Conservation (phyloP, 2,888 invertebrate species). For the Hylaea fasciaria region DNA sequence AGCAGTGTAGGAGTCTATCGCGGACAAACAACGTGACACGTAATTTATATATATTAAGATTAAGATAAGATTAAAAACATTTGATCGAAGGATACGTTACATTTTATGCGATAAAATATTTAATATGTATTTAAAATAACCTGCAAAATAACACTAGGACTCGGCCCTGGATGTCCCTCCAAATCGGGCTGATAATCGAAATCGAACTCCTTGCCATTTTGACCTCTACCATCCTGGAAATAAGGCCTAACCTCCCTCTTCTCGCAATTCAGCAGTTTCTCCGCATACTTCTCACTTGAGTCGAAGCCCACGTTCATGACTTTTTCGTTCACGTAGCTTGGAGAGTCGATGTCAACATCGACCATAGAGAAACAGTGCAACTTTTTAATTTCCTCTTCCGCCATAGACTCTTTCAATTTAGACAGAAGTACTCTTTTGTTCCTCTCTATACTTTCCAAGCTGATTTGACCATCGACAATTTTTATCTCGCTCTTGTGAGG, state of each 20-base stretch:
- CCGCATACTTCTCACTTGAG: conserved; percentile 60
- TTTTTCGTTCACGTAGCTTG: conserved; percentile 68
- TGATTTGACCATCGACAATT: conserved; percentile 59
- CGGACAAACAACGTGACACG: too few relatives aligned
- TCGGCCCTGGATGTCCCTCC: conserved; percentile 93
- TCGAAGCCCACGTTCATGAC: conserved; percentile 72
- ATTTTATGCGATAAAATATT: too few relatives aligned
- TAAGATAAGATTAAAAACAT: too few relatives aligned
- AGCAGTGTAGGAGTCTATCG: too few relatives aligned
- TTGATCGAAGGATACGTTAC: too few relatives aligned
- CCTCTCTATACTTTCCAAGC: conserved; percentile 69
- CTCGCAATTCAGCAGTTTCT: conserved; percentile 53
- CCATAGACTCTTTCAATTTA: conserved; percentile 55
- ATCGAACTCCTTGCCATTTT: conserved; percentile 85
- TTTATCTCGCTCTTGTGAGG: conserved; percentile 58
- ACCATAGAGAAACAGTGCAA: conserved; percentile 79
- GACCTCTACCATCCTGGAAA: conserved; percentile 59
- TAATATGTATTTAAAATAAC: too few relatives aligned
- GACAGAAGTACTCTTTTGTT: conserved; percentile 68
- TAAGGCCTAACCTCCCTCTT: conserved; percentile 60
- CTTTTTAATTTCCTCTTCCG: conserved; percentile 59
- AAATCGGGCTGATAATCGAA: conserved; percentile 95
- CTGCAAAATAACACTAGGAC: conserved; percentile 96
- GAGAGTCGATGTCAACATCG: conserved; percentile 72
- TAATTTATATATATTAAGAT: too few relatives aligned